Evolutionary conservation across 2,797 vertebrate species (phyloP), one percentile per base, ranked within the genome.

Genomic region (Orientallactaga sibirica): DNA sequence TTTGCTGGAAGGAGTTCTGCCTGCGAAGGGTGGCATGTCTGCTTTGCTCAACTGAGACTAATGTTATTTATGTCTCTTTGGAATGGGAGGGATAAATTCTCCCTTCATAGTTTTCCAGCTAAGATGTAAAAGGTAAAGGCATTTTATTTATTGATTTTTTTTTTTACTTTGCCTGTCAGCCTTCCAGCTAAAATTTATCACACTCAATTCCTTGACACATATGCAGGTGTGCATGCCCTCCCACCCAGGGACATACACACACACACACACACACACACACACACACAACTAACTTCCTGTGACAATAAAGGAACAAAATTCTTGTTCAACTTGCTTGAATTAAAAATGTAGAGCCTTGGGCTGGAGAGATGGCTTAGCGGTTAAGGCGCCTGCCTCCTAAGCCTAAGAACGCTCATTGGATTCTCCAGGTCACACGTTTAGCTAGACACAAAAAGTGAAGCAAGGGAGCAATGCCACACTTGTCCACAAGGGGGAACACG

Each of bases 41-140:
- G 22, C 8, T 75, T 89, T 77, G 12, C 25, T 15, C 22, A 55
- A 61, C 43, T 88, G 52, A 66, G 0, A 2, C 29, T 92, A 15
- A n/a, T 24, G 22, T 91, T 95, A 84, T 61, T 95, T 94, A 84
- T 92, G n/a, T 4, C 1, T 89, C 73, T 90, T 88, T 66, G 25
- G 18, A 41, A n/a, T 20, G 78, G 43, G 19, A 81, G 41, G 82
- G 3, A 58, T 20, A 79, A 37, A n/a, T 43, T 90, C 55, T 88
- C 25, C 61, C 4, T 92, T 88, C 43, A 24, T 33, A 71, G 24
- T 79, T 88, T 90, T n/a, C 66, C 16, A 79, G 29, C 29, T 29
- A 79, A 33, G n/a, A 27, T 3, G 70, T 90, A 83, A 86, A 90
- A 11, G 9, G 16, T 90, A 88, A 93, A 74, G 41, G 92, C 6